Evolutionary conservation across 2,797 vertebrate genomes (phyloP), one percentile per base, ranked within the genome.

Genomic region (Enteromius argenteus): DNA sequence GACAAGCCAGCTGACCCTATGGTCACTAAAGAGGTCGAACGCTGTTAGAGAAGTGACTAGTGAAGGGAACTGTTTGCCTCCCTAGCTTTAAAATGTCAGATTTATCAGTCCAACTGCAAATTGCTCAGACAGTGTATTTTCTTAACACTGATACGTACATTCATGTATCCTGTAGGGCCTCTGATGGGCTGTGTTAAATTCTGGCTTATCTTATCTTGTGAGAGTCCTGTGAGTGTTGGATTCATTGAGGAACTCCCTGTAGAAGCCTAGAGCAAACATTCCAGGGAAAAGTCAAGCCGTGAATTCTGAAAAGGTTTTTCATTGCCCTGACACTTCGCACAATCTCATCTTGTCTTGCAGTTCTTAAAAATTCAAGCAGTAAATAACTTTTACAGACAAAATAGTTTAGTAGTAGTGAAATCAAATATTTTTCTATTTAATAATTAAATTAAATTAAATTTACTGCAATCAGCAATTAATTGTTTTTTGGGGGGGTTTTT

Each of bases 221-320:
- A 76, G 76, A 32, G 62, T 80, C 62, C 17, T 79, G 44, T 51
- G 79, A 82, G 86, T 80, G 78, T 83, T 39, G 19, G 62, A 62
- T 85, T 79, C 71, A 74, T 84, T 85, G 69, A 80, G 53, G 66
- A 86, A 80, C 84, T 87, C 80, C 72, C 74, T 49, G 46, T 60
- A 80, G 69, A 76, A 85, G 84, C 73, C 84, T 72, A 80, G 71
- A 79, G 84, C 84, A 89, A 90, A 91, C 85, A 86, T 86, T 81
- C 69, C 73, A 78, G 42, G 32, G 64, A 56, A 82, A 77, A 83
- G 17, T 42, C 66, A 81, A 75, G 64, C 44, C 42, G 51, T 67
- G 71, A 81, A 39, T 78, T 11, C 42, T 58, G 42, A 79, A 87
- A 87, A 84, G 66, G 66, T 85, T 86, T 79, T 83, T 80, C 60